Percentiles rank a stretch among this genome's conserved stretches.
Conservation (phyloP, 2,113 vertebrate species). For the Tichodroma muraria region DNA sequence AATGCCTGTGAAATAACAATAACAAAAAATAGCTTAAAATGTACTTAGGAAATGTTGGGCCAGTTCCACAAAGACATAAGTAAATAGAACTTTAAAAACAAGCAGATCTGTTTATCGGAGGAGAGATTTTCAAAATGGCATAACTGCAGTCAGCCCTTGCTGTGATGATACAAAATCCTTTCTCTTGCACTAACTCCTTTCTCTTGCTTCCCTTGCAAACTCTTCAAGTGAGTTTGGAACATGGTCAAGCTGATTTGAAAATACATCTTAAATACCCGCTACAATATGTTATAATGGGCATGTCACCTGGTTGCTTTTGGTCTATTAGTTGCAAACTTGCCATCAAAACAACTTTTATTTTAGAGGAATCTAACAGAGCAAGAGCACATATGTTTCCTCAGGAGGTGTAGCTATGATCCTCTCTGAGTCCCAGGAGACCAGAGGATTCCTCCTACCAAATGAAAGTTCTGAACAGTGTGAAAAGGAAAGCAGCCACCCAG, state of each 20-base stretch:
- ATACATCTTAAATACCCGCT: neutral
- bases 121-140: neutral
- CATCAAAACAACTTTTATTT: neutral
- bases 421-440: neutral
- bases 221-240: neutral
- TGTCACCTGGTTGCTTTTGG: neutral
- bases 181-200: neutral
- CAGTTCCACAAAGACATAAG: neutral
- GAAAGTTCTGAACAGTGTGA: neutral
- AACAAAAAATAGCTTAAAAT: neutral
- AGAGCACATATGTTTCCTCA: neutral
- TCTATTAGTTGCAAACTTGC: neutral
- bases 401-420: neutral
- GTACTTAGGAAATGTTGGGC: neutral
- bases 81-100: neutral
- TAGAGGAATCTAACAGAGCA: neutral
- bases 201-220: no score
- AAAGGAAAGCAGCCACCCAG: neutral
- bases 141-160: neutral
- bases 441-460: neutral
- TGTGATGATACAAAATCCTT: neutral
- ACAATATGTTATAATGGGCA: neutral
- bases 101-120: neutral
- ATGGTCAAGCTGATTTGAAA: neutral
- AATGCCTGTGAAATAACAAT: neutral